Conservation (phyloP, 1,140 invertebrate species). For the Coenobita brevimanus region DNA sequence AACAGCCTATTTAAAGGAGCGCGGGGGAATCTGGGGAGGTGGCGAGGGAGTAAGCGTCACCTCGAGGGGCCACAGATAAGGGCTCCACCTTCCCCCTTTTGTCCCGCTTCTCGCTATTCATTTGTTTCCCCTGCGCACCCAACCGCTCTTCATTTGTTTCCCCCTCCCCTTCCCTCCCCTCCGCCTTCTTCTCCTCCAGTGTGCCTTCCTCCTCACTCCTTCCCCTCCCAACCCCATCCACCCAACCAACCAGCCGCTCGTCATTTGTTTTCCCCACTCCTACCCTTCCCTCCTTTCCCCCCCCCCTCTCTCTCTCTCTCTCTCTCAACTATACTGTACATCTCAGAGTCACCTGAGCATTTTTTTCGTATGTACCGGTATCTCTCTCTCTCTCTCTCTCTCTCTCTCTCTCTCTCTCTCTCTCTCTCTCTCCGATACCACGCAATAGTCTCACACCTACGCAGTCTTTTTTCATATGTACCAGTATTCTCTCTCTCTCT, state of each 20-base stretch:
- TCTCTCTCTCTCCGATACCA: too few species aligned
- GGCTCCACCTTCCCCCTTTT: neutral
- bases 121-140: too few species aligned
- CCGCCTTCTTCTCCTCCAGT: neutral
- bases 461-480: too few species aligned
- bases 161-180: neutral
- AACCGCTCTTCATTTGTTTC: neutral
- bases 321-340: neutral
- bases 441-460: too few species aligned
- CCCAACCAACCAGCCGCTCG: neutral
- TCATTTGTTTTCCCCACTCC: neutral
- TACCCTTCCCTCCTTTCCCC: too few species aligned
- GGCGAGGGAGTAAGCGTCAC: conserved; percentile 30
- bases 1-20: conserved; percentile 26
- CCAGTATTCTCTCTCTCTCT: too few species aligned
- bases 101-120: neutral
- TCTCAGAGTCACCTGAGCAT: too few species aligned
- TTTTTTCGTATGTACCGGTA: too few species aligned
- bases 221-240: neutral
- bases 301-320: neutral
- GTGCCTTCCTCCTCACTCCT: neutral
- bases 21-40: neutral
- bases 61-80: neutral
- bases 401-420: too few species aligned
- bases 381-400: too few species aligned